Conservation (phyloP, 2,797 vertebrate genomes). For the Apogon talboti region DNA sequence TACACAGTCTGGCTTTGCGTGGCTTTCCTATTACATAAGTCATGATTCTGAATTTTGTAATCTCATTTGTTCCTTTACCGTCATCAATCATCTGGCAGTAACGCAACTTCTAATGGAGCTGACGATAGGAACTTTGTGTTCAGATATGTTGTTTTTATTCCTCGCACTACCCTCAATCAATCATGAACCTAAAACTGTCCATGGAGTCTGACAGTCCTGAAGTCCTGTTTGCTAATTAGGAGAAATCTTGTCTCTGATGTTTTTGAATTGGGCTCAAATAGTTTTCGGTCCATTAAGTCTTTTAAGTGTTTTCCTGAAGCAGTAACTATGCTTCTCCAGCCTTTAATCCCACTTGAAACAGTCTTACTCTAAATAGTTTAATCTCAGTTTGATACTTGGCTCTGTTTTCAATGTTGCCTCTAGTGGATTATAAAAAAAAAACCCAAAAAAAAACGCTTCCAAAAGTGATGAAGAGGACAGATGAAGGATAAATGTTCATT, state of each 20-base stretch:
- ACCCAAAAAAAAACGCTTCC: background rate
- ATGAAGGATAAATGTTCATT: background rate
- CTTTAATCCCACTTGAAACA: slow-evolving; percentile 35
- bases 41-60: slow-evolving; percentile 32
- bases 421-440: background rate
- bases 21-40: slow-evolving; percentile 52
- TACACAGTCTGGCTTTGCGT: slow-evolving; percentile 7
- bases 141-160: slow-evolving; percentile 5
- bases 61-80: slow-evolving; percentile 34
- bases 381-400: slow-evolving; percentile 24
- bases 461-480: slow-evolving; percentile 5
- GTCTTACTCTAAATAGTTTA: slow-evolving; percentile 9
- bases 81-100: slow-evolving; percentile 13
- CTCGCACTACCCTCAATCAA: background rate
- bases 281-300: slow-evolving; percentile 26
- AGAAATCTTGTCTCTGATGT: slow-evolving; percentile 29
- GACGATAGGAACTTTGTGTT: slow-evolving; percentile 3
- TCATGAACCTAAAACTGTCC: slow-evolving; percentile 1
- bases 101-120: slow-evolving; percentile 8
- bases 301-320: slow-evolving; percentile 40
- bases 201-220: slow-evolving; percentile 8
- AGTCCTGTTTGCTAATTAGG: slow-evolving; percentile 42
- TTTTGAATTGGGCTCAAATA: slow-evolving; percentile 37
- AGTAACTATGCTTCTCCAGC: slow-evolving; percentile 15
- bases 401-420: background rate